phyloP scores from a whole-genome alignment of 2,888 invertebrate genomes.

The Strigamia crassipes region DNA sequence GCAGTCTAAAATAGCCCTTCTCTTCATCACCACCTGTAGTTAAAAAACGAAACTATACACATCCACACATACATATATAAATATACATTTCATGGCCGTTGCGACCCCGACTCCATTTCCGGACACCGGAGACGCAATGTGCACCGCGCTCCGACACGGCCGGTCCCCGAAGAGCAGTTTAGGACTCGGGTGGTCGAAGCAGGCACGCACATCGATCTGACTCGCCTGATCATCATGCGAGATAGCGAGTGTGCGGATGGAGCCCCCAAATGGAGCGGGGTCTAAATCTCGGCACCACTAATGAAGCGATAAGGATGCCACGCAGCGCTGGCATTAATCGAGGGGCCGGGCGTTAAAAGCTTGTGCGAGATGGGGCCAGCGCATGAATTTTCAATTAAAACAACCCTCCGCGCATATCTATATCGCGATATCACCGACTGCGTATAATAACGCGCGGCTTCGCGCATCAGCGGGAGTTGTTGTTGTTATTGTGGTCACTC shows the following conservation, averaged over 20 bases:
- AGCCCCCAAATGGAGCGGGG: slow-evolving; percentile 10
- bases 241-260: slow-evolving; percentile 2
- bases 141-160: background rate
- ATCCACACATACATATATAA: background rate
- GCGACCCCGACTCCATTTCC: slow-evolving; percentile 2
- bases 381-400: slow-evolving; percentile 10
- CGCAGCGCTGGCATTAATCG: slow-evolving; percentile 10
- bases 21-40: background rate
- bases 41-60: background rate
- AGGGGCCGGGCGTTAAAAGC: slow-evolving; percentile 10
- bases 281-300: slow-evolving; percentile 10
- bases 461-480: background rate
- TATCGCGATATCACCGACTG: background rate
- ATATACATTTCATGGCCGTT: background rate
- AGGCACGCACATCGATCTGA: slow-evolving; percentile 10
- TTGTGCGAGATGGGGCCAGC: slow-evolving; percentile 3
- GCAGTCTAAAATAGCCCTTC: background rate
- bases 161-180: slow-evolving; percentile 10
- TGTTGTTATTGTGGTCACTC: slow-evolving; percentile 1
- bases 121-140: background rate
- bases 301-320: slow-evolving; percentile 10
- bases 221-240: slow-evolving; percentile 10
- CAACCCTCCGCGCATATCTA: background rate
- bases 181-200: background rate
- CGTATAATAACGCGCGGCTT: background rate